phyloP scores from a whole-genome alignment of 2,113 vertebrate genomes.

The Grallaria varia region DNA sequence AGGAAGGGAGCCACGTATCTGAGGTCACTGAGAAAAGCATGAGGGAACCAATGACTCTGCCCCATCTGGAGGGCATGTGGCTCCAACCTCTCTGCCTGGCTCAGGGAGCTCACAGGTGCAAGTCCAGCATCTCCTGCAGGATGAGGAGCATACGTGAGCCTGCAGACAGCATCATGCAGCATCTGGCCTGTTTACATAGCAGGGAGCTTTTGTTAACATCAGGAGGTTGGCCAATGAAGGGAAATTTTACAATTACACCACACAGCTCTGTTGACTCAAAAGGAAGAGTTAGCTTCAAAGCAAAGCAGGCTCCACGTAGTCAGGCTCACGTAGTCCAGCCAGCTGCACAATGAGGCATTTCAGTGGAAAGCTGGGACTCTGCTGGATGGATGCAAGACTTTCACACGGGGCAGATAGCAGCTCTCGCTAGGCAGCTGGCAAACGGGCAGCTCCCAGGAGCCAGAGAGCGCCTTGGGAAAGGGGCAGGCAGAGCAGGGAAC shows the following conservation, averaged over 20 bases:
- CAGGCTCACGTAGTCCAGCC: constrained; percentile 46
- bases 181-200: constrained; percentile 41
- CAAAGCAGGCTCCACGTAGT: constrained; percentile 8
- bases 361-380: neutral
- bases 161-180: neutral
- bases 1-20: neutral
- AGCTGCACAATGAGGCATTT: constrained; percentile 58
- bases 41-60: neutral
- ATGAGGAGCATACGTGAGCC: constrained; percentile 1
- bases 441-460: neutral
- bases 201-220: constrained; percentile 60
- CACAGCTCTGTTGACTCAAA: constrained; percentile 52
- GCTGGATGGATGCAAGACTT: constrained; percentile 16
- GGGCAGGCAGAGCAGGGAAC: constrained; percentile 16
- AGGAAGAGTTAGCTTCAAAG: constrained; percentile 65
- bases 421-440: constrained; percentile 56
- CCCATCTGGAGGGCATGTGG: neutral
- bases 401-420: constrained; percentile 36
- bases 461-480: constrained; percentile 35
- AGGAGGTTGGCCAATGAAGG: constrained; percentile 34
- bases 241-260: constrained; percentile 65
- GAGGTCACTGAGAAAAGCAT: neutral
- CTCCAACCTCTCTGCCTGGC: neutral
- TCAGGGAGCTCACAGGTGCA: neutral
- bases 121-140: neutral